A percentile compares a stretch with the other conserved stretches of the same genome.
These are phyloP conservation scores for Trididemnum nubilum DNA, from an alignment of 23 tunicate genomes.

Conservation along the genomic window DNA sequence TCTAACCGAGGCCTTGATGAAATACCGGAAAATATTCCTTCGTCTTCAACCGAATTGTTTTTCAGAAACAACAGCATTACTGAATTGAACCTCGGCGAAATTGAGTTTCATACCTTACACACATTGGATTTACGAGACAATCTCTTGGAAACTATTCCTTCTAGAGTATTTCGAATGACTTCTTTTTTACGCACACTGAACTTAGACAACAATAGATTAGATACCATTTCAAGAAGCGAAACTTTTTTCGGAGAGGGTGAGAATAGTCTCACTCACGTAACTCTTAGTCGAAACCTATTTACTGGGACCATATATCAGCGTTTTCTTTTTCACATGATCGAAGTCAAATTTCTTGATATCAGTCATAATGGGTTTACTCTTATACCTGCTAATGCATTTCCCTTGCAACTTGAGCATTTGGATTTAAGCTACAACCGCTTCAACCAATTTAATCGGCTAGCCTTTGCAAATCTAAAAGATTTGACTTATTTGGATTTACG, in stretches of 20 bases:
- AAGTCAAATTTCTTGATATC: neutral
- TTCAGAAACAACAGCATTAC: neutral
- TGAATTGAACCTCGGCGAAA: neutral
- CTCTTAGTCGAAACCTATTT: neutral
- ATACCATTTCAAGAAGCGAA: neutral
- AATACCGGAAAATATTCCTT: neutral
- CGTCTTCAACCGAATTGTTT: neutral
- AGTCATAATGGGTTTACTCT: neutral
- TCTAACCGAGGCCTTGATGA: neutral
- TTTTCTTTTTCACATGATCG: neutral
- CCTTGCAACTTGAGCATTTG: neutral
- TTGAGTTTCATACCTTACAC: neutral
- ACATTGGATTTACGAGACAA: neutral
- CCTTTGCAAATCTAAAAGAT: neutral
- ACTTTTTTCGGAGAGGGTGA: neutral
- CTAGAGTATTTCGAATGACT: no score
- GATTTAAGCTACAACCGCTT: neutral
- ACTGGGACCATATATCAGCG: neutral
- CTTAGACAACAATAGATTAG: neutral
- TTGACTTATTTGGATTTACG: slow-evolving; percentile 9
- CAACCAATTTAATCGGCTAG: neutral
- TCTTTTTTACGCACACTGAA: neutral
- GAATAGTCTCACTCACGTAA: neutral
- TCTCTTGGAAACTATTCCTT: no score
- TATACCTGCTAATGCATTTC: neutral